phyloP scores from a whole-genome alignment of 2,797 vertebrate species.

The Peromyscus eremicus region DNA sequence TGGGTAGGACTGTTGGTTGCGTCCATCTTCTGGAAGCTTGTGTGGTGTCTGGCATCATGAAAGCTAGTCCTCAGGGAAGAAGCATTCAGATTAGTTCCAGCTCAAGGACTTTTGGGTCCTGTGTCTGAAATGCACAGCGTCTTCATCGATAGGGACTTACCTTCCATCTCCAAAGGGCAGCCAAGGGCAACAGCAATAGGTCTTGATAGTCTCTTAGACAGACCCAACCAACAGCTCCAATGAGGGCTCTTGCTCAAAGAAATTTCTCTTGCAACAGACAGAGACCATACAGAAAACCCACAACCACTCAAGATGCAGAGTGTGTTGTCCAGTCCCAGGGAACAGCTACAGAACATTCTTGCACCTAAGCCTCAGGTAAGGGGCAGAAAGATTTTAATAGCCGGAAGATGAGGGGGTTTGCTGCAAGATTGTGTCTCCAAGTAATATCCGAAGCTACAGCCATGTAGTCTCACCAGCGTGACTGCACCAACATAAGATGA shows the following conservation, averaged over 20 bases:
- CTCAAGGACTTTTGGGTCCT: neutral
- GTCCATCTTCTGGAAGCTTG: neutral
- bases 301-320: neutral
- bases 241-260: neutral
- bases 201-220: neutral
- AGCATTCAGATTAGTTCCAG: neutral
- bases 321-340: neutral
- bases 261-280: neutral
- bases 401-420: neutral
- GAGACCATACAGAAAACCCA: neutral
- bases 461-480: neutral
- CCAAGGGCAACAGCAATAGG: neutral
- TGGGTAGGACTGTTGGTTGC: neutral
- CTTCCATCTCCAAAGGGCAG: neutral
- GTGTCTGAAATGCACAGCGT: neutral
- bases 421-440: neutral
- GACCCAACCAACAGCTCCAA: neutral
- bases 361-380: neutral
- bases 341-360: neutral
- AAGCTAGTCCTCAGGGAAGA: neutral
- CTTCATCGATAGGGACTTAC: neutral
- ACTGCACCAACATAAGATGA: neutral
- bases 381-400: neutral
- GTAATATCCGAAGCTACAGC: neutral
- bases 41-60: neutral